Base-by-base conservation (phyloP, 2,113 vertebrate species). In the Stigmatopora nigra region DNA sequence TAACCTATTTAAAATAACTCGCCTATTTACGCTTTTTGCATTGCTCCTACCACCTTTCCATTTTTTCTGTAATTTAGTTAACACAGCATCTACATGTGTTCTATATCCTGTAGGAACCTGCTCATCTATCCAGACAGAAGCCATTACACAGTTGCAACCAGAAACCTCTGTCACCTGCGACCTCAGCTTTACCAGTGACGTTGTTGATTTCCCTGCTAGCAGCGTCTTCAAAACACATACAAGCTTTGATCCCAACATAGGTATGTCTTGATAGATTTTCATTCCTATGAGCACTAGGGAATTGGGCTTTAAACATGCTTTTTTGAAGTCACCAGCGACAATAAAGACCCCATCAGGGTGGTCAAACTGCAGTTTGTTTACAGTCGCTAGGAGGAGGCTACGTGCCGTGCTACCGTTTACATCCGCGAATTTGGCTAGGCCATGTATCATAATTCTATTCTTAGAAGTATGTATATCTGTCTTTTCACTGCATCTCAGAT, bases 151-250 rank as follows among this genome's bases (percentile, higher is more conserved):
- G 11, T 84, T 97, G 67, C 90, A 78, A 0, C 96, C 97, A 0
- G 92, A 96, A 52, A 88, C 89, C 9, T 82, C 90, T 47, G 59
- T 99, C 68, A 80, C 62, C 71, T 99, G 97, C 78, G 91, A 90
- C 17, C 85, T 95, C 2, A 88, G 83, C 63, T 98, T 99, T 75
- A 92, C 72, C 74, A 90, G 76, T 0, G 86, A 92, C 0, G 71
- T 52, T 0, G 79, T 94, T 13, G 91, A 93, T 68, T 92, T 98
- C 75, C 77, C 89, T 0, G 88, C 93, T 10, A 83, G 38, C 20
- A 92, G 93, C 2, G 77, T 95, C 64, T 94, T 98, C 73, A 78
- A 73, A 7, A 88, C 84, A 1, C 88, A 92, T 25, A 88, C 92
- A 0, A 79, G 83, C 12, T 98, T 97, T 72, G 94, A 97, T 61